Conservation (phyloP, 2,797 vertebrate species). For the Myripristis jacobus region DNA sequence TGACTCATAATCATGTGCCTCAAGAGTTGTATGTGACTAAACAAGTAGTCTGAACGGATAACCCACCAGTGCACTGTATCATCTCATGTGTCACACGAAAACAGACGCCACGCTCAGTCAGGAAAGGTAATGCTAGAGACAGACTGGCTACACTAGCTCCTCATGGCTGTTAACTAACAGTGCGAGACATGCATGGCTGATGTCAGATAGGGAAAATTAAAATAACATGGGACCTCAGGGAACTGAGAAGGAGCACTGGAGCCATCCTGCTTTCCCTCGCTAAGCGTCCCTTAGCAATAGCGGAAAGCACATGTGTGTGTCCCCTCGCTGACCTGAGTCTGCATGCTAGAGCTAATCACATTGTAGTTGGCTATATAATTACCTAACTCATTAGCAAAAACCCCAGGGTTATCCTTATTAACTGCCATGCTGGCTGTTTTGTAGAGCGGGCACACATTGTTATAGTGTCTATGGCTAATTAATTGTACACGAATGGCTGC, state of each 20-base stretch:
- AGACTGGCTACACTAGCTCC: conserved; percentile 22
- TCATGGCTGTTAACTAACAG: conserved; percentile 24
- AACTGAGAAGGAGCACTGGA: conserved; percentile 44
- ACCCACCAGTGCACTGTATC: conserved; percentile 38
- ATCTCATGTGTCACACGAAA: conserved; percentile 42
- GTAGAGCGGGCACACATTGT: conserved; percentile 7
- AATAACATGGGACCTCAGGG: conserved; percentile 67
- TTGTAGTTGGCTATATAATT: conserved; percentile 58
- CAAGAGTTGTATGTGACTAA: conserved; percentile 27
- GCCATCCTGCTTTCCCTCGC: conserved; percentile 48
- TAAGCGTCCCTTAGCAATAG: conserved; percentile 34
- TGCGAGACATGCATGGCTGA: conserved; percentile 44
- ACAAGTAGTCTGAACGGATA: conserved; percentile 55
- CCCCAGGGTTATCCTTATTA: conserved; percentile 59
- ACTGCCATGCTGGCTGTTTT: conserved; percentile 31
- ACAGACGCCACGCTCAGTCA: conserved; percentile 21
- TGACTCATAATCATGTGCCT: conserved; percentile 50
- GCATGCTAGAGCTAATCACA: conserved; percentile 61
- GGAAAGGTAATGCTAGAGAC: conserved; percentile 37
- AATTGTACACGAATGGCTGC: conserved; percentile 33
- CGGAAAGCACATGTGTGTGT: conserved; percentile 24
- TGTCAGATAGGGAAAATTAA: conserved; percentile 71
- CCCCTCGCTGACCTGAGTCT: conserved; percentile 55
- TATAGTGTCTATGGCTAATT: conserved; percentile 51
- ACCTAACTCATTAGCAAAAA: conserved; percentile 57